Percentiles rank a stretch among this genome's conserved stretches.
These are phyloP conservation scores for Phaetusa simplex DNA, from an alignment of 2,113 vertebrate genomes.

Conservation along the genomic window DNA sequence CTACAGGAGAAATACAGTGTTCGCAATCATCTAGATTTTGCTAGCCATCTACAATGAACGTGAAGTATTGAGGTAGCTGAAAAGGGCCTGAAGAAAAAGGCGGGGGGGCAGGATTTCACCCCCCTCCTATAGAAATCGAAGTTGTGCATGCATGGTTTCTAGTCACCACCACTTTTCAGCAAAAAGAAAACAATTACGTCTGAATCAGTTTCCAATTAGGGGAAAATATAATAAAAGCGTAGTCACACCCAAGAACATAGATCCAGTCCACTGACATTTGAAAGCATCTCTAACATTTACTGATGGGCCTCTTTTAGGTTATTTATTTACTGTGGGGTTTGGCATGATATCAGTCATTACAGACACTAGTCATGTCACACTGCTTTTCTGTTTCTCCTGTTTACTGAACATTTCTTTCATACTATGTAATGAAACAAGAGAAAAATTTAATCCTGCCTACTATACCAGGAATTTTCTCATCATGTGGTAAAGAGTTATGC, in stretches of 20 bases:
- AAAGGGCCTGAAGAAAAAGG: background rate
- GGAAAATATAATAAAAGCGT: background rate
- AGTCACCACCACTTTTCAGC: background rate
- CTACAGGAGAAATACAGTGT: background rate
- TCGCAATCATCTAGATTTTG: background rate
- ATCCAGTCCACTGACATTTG: background rate
- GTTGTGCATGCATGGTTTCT: background rate
- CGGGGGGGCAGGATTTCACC: background rate
- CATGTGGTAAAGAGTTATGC: background rate
- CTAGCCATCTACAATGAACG: background rate
- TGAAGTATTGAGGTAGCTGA: background rate
- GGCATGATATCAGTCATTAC: background rate
- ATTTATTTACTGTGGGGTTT: background rate
- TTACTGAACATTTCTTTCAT: background rate
- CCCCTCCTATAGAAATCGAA: background rate
- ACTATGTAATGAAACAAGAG: background rate
- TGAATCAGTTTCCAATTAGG: background rate
- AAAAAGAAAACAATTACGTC: background rate
- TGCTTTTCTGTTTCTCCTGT: background rate
- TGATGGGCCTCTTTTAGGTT: background rate
- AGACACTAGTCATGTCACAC: background rate
- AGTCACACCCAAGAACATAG: background rate
- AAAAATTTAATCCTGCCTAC: background rate
- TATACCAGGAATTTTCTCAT: background rate
- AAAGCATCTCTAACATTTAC: background rate